Base-by-base conservation (phyloP, 2,888 invertebrate genomes). In the Acronicta leporina region DNA sequence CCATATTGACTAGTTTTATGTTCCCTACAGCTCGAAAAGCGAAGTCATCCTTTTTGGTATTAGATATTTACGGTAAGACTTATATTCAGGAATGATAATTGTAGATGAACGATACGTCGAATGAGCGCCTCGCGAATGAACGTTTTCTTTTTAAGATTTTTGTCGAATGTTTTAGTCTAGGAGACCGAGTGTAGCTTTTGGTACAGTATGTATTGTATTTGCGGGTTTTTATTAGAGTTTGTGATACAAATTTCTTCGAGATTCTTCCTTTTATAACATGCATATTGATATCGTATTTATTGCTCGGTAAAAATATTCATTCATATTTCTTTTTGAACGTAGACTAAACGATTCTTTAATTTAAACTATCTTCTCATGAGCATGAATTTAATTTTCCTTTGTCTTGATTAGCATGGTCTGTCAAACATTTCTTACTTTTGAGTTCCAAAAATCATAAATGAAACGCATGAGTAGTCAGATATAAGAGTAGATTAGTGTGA, bases 41-140 rank as follows among this genome's bases (percentile, higher is more conserved):
- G 47, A 88, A 85, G 44, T 81, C 88, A 0, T 85, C 91, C 38
- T 89, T 87, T 81, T 79, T 91, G 81, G 77, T 81, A 50, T 77
- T 92, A 75, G 85, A 88, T 68, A 72, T 94, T 4, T 92, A 89
- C 79, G 94, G 94, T 94, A 92, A 93, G 93, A 77, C 48, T 38
- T 56, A 40, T 52, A 52, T 60, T 62, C 54, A 63, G 62, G 68
- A 71, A 68, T 76, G 67, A 47, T 61, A 42, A 44, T 15, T 72
- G 20, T 55, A 35, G 50, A 25, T 44, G 61, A 75, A 58, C 59
- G 61, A 44, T 68, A 51, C 10, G 16, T 10, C 51, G 63, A 63
- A 64, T 60, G 63, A 63, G 50, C 35, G 73, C 64, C 56, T 64
- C 43, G 41, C 11, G 63, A 74, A 62, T 74, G 67, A 60, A 56